Evolutionary conservation across 2,888 invertebrate genomes (phyloP), one percentile per base, ranked within the genome.

Genomic region (Microctonus aethiopoides): DNA sequence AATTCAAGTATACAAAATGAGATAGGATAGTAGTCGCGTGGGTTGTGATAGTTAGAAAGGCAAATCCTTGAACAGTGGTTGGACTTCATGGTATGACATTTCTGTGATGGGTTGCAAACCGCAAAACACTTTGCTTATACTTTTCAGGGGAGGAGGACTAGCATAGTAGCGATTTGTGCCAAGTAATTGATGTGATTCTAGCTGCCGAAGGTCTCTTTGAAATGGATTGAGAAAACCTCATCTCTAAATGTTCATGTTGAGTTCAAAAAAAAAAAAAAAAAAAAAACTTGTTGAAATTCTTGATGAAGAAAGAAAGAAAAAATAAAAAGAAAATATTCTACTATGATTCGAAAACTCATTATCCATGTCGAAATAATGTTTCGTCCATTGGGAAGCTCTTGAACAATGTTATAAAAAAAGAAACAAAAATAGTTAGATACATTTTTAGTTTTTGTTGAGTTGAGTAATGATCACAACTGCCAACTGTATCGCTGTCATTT

Each of bases 161-260:
- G 7, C 46, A 46, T 46, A 46, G 46, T 46, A 46, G 46, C 46
- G 16, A 16, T 7, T 46, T 16, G 3, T 46, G 76, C 76, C 78
- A 78, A 77, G 83, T 80, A 80, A 84, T 81, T 77, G 76, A 80
- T 74, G 76, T 76, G 78, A 81, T 83, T 54, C 76, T 73, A 66
- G 68, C 75, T 52, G 13, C 52, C 77, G 75, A 80, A 79, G 76
- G 77, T 79, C 81, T 78, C 79, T 78, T 81, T 78, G 73, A 78
- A 79, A 79, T 80, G 72, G 77, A 80, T 81, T 74, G 75, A 80
- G 79, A 80, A 81, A 84, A 83, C 80, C 81, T 77, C 82, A 78
- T 78, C 72, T 71, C 7, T 26, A 46, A 11, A 16, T n/a, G n/a
- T 29, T n/a, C 22, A 10, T 26, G n/a, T 29, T 7, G 16, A 11